phyloP scores from a whole-genome alignment of 2,797 vertebrate species.

The Chromobotia macracanthus region DNA sequence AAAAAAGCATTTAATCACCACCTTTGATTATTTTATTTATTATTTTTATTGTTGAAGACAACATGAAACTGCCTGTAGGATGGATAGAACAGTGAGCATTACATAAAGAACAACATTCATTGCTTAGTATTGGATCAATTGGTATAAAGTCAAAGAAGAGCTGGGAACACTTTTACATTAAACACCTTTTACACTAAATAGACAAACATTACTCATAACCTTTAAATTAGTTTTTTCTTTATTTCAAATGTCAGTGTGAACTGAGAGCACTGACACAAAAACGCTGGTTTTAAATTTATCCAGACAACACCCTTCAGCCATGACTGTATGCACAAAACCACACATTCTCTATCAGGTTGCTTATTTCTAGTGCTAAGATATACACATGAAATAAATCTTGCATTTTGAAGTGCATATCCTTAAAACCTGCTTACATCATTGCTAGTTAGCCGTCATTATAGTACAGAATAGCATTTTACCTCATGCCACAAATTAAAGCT shows the following conservation, averaged over 20 bases:
- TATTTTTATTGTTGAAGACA: too few species aligned
- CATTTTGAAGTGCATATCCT: not conserved
- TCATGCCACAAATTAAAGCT: conserved; percentile 40
- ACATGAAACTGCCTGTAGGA: too few species aligned
- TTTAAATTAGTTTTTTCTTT: too few species aligned
- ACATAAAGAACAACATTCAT: not conserved
- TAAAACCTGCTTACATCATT: conserved; percentile 1
- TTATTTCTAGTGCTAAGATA: not conserved
- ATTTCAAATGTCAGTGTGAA: too few species aligned
- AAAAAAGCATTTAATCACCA: too few species aligned
- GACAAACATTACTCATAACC: too few species aligned
- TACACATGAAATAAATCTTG: not conserved
- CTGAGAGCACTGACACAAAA: too few species aligned
- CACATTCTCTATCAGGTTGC: not conserved
- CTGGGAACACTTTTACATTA: too few species aligned
- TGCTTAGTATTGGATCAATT: not conserved
- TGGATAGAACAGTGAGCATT: too few species aligned
- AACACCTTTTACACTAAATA: too few species aligned
- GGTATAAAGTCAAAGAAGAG: not conserved
- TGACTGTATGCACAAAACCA: not conserved
- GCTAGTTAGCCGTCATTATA: not conserved
- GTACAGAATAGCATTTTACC: conserved; percentile 30
- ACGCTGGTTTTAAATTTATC: not conserved
- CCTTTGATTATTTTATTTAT: too few species aligned
- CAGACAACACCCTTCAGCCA: not conserved